Base-by-base conservation (phyloP, 2,888 invertebrate species). In the Mimumesa dahlbomi region DNA sequence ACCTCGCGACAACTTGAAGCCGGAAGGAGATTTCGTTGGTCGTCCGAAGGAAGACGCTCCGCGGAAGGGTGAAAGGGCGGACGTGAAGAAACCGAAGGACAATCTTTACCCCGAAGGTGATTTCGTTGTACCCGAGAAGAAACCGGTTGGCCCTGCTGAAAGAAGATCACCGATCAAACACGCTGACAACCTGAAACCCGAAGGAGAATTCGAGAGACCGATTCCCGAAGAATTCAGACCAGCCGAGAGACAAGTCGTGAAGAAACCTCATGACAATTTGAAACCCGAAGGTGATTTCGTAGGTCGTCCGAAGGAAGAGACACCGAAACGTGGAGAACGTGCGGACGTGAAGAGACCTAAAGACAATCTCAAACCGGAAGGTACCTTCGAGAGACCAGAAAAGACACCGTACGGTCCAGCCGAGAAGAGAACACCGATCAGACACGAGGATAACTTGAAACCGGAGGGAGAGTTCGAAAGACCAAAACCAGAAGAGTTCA, bases 301-400 rank as follows among this genome's bases (percentile, higher is more conserved):
- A 11, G 72, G 80, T 3, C 84, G 91, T 62, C 90, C 91, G 2
- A 88, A 88, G 45, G 89, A 89, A 48, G 81, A 88, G 2, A 84
- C 84, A 4, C 86, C 85, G 6, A 84, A 84, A 59, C 71, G 83
- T 48, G 79, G 84, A 1, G 84, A 85, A 52, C 85, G 86, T 21
- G 88, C 89, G 22, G 89, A 85, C 38, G 86, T 81, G 14, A 87
- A 79, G 77, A 90, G 87, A 43, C 91, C 91, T 0, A 88, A 89
- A 21, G 93, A 93, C 72, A 93, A 93, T 78, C 86, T 93, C 0
- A 89, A 84, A 62, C 91, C 91, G 79, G 79, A 86, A 74, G 87
- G 91, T 11, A 87, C 89, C 3, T 89, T 91, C 31, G 67, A 82
- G 42, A 59, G 75, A 4, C 79, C 82, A 3, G 58, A 84, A 89